Percentiles rank a stretch among this genome's conserved stretches.
phyloP scores from a whole-genome alignment of 2,888 invertebrate species.

The Diplolepis rosae region DNA sequence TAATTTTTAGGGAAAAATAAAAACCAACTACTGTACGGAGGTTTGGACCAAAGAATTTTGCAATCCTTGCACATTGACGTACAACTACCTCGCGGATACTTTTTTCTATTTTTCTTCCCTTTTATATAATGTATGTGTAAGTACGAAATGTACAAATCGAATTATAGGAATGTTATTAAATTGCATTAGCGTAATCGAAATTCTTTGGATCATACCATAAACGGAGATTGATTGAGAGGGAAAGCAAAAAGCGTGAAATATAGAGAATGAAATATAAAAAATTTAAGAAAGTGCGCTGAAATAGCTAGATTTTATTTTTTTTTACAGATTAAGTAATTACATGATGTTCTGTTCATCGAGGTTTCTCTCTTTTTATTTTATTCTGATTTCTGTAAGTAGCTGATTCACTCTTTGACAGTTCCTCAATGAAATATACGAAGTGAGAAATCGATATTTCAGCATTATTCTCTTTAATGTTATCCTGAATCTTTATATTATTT shows the following conservation, averaged over 20 bases:
- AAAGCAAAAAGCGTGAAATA: constrained; percentile 33
- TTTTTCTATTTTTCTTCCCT: constrained; percentile 21
- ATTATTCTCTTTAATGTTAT: constrained; percentile 29
- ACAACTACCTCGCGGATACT: constrained; percentile 24
- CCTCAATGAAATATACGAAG: constrained; percentile 62
- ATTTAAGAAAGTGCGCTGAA: constrained; percentile 40
- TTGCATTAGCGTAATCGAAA: constrained; percentile 52
- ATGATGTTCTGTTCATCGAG: constrained; percentile 29
- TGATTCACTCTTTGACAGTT: constrained; percentile 52
- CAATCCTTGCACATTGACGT: constrained; percentile 40
- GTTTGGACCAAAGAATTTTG: constrained; percentile 68
- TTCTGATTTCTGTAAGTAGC: constrained; percentile 41
- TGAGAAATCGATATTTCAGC: constrained; percentile 39
- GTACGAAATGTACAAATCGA: constrained; percentile 39
- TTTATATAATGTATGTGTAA: constrained; percentile 33
- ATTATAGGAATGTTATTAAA: constrained; percentile 42
- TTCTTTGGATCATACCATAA: constrained; percentile 65
- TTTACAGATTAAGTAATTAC: constrained; percentile 26
- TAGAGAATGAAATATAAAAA: constrained; percentile 35
- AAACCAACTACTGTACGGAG: constrained; percentile 53
- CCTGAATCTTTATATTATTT: constrained; percentile 22
- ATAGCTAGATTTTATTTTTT: constrained; percentile 33
- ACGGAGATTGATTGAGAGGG: constrained; percentile 42
- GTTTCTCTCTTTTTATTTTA: constrained; percentile 36
- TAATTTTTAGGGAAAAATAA: constrained; percentile 36